Evolutionary conservation across 1,140 invertebrate species (phyloP).

Genomic region (Drosophila baimaii): DNA sequence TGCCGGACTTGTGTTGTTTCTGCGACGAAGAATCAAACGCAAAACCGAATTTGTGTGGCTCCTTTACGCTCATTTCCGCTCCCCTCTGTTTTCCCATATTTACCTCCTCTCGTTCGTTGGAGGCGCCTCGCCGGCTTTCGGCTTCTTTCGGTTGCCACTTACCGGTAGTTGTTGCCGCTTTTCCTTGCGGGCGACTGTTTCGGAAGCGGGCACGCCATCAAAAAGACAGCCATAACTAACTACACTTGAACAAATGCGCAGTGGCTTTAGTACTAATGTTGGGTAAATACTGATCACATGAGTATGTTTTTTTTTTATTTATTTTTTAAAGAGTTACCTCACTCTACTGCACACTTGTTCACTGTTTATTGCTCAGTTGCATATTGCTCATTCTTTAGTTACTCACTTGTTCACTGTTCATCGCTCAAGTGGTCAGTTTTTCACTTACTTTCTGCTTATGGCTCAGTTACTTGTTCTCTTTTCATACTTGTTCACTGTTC

Average conservation of each 20-base stretch:
- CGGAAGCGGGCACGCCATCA: slow-evolving; percentile 41
- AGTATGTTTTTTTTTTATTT: too few relatives aligned
- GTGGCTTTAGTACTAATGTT: too few relatives aligned
- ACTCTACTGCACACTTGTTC: too few relatives aligned
- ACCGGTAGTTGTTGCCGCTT: slow-evolving; percentile 42
- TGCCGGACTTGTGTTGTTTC: slow-evolving; percentile 45
- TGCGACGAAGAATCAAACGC: slow-evolving; percentile 73
- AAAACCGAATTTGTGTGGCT: slow-evolving; percentile 78
- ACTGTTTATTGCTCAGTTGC: too few relatives aligned
- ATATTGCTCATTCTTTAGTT: too few relatives aligned
- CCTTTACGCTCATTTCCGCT: slow-evolving; percentile 37
- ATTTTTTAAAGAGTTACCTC: too few relatives aligned
- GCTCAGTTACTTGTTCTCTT: too few relatives aligned
- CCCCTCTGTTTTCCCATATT: not conserved
- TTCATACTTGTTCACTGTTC: too few relatives aligned
- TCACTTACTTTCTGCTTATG: too few relatives aligned
- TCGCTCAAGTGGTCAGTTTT: too few relatives aligned
- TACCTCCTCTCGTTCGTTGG: slow-evolving; percentile 6
- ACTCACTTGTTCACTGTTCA: too few relatives aligned
- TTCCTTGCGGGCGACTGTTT: slow-evolving; percentile 35
- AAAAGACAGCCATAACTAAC: slow-evolving; percentile 27
- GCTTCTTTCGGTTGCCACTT: slow-evolving; percentile 66
- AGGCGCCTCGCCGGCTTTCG: slow-evolving; percentile 38
- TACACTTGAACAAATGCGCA: not conserved
- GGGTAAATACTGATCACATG: too few relatives aligned